These are phyloP conservation scores for Iphiclides podalirius DNA, from an alignment of 2,888 invertebrate species.

Conservation along the genomic window DNA sequence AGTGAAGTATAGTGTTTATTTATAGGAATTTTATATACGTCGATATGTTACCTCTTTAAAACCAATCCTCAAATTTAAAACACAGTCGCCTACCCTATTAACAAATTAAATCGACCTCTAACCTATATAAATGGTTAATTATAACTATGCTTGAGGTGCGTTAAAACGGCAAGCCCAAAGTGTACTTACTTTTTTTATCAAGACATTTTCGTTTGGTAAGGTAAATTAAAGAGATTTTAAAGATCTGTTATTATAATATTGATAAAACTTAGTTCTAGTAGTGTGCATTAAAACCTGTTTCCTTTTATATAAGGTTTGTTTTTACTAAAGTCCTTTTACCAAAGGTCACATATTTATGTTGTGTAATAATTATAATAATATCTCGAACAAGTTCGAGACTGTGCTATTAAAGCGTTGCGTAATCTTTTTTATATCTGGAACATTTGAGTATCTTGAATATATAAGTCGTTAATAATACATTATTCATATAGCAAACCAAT, in stretches of 20 bases:
- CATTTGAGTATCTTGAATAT: slow-evolving; percentile 48
- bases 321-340: slow-evolving; percentile 5
- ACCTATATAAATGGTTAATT: slow-evolving; percentile 16
- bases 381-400: slow-evolving; percentile 28
- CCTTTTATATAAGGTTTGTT: slow-evolving; percentile 5
- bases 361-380: slow-evolving; percentile 35
- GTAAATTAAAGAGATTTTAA: too few species aligned
- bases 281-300: slow-evolving; percentile 8
- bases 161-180: slow-evolving; percentile 8
- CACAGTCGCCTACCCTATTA: neutral
- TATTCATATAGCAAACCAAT: slow-evolving; percentile 39
- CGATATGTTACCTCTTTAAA: too few species aligned
- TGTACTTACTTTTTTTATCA: too few species aligned
- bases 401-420: slow-evolving; percentile 37
- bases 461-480: slow-evolving; percentile 57
- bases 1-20: too few species aligned
- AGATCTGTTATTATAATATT: too few species aligned
- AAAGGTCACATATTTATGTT: slow-evolving; percentile 34
- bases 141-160: neutral
- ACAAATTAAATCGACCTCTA: slow-evolving; percentile 12
- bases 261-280: too few species aligned
- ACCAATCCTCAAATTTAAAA: neutral
- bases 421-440: slow-evolving; percentile 37
- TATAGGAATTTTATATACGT: too few species aligned
- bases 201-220: too few species aligned